Conservation (phyloP, 2,113 vertebrate species). For the Phyllopteryx taeniolatus region DNA sequence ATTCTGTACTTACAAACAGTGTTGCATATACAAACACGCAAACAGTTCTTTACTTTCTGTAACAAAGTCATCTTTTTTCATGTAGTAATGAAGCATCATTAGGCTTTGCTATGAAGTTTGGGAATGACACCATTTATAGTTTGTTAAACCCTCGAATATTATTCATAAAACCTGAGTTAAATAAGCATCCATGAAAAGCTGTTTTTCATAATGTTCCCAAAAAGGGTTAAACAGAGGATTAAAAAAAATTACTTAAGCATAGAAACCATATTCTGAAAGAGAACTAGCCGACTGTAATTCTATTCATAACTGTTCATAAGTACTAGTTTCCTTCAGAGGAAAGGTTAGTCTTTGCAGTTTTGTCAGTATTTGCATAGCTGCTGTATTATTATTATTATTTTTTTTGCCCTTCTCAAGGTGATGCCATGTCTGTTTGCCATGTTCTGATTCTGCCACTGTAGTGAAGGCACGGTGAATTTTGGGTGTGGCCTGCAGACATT, state of each 20-base stretch:
- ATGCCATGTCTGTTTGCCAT: slow-evolving; percentile 5
- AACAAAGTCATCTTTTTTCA: no score
- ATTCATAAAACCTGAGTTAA: not conserved
- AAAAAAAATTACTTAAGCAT: no score
- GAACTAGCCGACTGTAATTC: no score
- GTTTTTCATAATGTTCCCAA: not conserved
- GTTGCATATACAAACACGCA: no score
- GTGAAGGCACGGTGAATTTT: slow-evolving; percentile 25
- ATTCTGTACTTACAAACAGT: no score
- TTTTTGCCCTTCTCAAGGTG: slow-evolving; percentile 32
- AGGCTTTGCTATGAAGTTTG: not conserved
- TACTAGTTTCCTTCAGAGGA: not conserved
- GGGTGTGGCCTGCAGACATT: slow-evolving; percentile 44
- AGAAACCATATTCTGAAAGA: not conserved
- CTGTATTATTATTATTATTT: slow-evolving; percentile 9
- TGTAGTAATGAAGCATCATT: not conserved
- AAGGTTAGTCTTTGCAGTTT: slow-evolving; percentile 10
- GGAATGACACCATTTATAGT: not conserved
- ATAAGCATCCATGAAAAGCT: not conserved
- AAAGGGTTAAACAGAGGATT: not conserved
- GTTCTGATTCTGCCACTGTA: slow-evolving; percentile 20
- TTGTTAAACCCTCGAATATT: not conserved
- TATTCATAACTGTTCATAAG: no score
- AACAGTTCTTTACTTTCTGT: no score
- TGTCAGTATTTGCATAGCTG: not conserved